Base-by-base conservation (phyloP, 1,140 invertebrate species). In the Pantala flavescens region DNA sequence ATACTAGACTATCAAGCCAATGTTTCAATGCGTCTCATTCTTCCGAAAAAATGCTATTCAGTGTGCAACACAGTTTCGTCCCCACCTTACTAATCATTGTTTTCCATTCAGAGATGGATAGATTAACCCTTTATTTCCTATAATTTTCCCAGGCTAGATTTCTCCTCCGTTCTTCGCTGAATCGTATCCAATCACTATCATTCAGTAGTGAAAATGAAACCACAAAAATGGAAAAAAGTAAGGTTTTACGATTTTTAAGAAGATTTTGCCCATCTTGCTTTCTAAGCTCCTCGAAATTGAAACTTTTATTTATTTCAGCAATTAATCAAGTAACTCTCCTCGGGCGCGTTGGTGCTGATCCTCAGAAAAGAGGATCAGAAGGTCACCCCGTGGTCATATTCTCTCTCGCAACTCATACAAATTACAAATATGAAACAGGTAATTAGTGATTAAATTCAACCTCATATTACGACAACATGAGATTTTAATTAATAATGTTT, bases 361-460 rank as follows among this genome's bases (percentile, higher is more conserved):
- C 95, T 24, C 92, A 96, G 81, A 88, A 90, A 79, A 86, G 94
- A 76, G 96, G 96, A 0, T 87, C 85, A 12, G 86, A 90, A 77
- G 86, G 91, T 74, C 93, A 94, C 83, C 95, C 95, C 14, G 91
- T 96, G 24, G 89, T 95, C 71, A 87, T 93, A 73, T 97, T 98
- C 84, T 94, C 94, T 12, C 77, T 98, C 71, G 96, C 95, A 7
- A 98, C 96, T 36, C 91, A 96, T 79, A 88, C 87, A 14, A 94
- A 93, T 82, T 95, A 93, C 79, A 90, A 89, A 80, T 83, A 85
- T 77, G 82, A 82, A 1, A 79, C 81, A 77, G 86, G 86, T 87
- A 81, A 78, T 71, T 24, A 24, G 3, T 19, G 12, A 19, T 63
- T 14, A 12, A 63, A 63, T 7, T 63, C 12, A 16, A 21, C 49